Evolutionary conservation across 2,113 vertebrate genomes (phyloP).

Genomic region (Chitala chitala): DNA sequence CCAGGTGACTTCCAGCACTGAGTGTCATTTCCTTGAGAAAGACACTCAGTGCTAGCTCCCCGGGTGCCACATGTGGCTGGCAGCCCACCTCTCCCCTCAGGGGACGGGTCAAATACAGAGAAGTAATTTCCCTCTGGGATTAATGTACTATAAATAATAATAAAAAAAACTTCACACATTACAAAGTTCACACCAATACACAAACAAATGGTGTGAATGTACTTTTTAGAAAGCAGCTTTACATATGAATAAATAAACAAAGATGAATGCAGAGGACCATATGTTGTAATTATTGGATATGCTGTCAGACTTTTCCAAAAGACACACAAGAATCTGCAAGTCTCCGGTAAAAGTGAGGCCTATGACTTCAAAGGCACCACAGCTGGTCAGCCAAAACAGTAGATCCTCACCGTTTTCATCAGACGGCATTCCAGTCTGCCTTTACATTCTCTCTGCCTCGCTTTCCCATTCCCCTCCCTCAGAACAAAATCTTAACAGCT

Average conservation of each 20-base stretch:
- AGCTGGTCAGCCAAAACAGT: background rate
- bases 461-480: background rate
- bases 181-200: background rate
- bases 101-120: too few species aligned
- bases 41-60: too few species aligned
- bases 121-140: too few species aligned
- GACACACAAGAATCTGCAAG: too few species aligned
- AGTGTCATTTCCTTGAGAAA: too few species aligned
- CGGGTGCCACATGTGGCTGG: too few species aligned
- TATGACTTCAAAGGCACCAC: constrained; percentile 1
- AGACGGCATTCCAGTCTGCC: background rate
- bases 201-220: background rate
- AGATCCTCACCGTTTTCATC: background rate
- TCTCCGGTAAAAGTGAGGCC: too few species aligned
- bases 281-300: too few species aligned
- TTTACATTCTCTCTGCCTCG: background rate
- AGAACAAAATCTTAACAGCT: background rate
- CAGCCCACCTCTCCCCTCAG: too few species aligned
- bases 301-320: too few species aligned
- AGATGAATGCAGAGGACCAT: background rate
- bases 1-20: too few species aligned
- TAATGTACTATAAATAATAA: too few species aligned
- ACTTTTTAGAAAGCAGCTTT: background rate
- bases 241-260: constrained; percentile 5
- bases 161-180: background rate